phyloP scores from a whole-genome alignment of 2,888 invertebrate species.

The Clistopyga incitator region DNA sequence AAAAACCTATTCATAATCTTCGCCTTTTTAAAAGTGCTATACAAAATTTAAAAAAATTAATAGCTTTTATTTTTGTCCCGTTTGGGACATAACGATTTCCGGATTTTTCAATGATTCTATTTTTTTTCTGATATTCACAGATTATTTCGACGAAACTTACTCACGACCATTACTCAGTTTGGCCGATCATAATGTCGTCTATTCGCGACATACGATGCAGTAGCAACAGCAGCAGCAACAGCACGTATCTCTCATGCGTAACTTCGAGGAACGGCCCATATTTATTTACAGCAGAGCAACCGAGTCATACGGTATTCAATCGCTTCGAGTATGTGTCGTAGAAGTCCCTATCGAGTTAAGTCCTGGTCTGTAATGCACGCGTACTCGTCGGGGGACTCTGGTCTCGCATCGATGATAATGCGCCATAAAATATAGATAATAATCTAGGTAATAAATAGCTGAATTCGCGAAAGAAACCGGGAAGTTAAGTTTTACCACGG shows the following conservation, averaged over 20 bases:
- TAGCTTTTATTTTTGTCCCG: background rate
- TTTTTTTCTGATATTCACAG: background rate
- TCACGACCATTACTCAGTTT: background rate
- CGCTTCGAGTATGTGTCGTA: background rate
- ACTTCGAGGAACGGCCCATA: conserved; percentile 71
- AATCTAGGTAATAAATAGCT: background rate
- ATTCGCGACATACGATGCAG: conserved; percentile 66
- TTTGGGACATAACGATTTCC: background rate
- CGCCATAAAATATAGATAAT: background rate
- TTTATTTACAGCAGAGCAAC: conserved; percentile 68
- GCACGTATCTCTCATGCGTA: conserved; percentile 68
- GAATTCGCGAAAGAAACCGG: background rate
- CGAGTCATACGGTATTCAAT: conserved; percentile 12
- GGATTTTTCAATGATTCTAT: background rate
- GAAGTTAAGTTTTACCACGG: background rate
- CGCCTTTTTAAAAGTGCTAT: no score
- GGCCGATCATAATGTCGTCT: conserved; percentile 38
- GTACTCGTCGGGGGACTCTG: background rate
- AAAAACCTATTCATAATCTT: no score
- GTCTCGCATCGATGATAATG: background rate
- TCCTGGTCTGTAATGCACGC: background rate
- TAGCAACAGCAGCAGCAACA: background rate
- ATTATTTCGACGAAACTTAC: conserved; percentile 26
- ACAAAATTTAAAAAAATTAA: background rate
- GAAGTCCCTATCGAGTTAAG: no score